phyloP scores from a whole-genome alignment of 2,113 vertebrate genomes.

The Triplophysa rosa region DNA sequence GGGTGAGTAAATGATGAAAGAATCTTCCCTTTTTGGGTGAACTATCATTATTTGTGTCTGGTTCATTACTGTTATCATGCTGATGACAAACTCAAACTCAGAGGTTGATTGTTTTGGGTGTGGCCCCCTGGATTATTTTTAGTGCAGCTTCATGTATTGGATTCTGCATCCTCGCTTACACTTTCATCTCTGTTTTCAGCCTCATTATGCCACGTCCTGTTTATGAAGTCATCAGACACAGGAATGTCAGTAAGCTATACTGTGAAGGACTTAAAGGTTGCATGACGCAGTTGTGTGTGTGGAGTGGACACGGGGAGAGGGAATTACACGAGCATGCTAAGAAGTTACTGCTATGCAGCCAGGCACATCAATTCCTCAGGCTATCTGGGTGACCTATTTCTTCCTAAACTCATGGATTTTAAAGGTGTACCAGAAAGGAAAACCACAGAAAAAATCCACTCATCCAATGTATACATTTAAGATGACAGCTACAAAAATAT shows the following conservation, averaged over 20 bases:
- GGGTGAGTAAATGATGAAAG: too few relatives aligned
- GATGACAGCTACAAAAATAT: too few relatives aligned
- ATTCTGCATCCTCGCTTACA: constrained; percentile 38
- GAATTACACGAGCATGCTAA: background rate
- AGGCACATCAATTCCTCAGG: constrained; percentile 60
- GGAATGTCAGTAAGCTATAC: constrained; percentile 1
- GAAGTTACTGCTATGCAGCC: constrained; percentile 54
- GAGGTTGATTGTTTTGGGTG: constrained; percentile 19
- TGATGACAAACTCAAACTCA: background rate
- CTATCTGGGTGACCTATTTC: constrained; percentile 73
- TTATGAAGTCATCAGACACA: constrained; percentile 45
- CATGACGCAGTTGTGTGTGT: background rate
- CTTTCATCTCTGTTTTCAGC: constrained; percentile 2
- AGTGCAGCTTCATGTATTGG: background rate
- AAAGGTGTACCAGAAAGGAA: constrained; percentile 44
- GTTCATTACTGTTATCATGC: background rate
- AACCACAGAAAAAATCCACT: background rate
- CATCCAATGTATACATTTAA: background rate
- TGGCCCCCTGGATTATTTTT: constrained; percentile 9
- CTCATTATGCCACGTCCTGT: constrained; percentile 48
- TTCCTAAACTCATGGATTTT: constrained; percentile 54
- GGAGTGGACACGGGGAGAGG: background rate
- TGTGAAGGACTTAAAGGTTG: background rate
- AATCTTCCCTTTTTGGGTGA: too few relatives aligned
- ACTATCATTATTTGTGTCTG: too few relatives aligned